Evolutionary conservation across 1,140 invertebrate species (phyloP), one percentile per base, ranked within the genome.

Genomic region (Caenorhabditis briggsae): DNA sequence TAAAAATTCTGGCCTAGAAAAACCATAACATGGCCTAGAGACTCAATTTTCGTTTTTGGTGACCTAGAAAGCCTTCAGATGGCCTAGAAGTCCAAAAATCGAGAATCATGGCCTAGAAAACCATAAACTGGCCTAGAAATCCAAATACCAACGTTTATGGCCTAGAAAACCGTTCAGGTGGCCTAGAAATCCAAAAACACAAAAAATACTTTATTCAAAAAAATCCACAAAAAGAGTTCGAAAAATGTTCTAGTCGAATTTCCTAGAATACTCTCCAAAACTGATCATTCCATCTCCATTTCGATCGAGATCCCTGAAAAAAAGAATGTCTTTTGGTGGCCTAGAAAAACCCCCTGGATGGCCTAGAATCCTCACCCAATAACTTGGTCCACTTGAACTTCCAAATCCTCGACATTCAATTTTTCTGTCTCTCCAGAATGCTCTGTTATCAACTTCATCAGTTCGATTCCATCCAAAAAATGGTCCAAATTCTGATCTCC

Each of bases 181-280:
- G n/a, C n/a, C n/a, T n/a, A 33, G 1, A 33, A 33, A 33, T 33
- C 33, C 1, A 33, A 33, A 33, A 33, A 33, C 1, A 33, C 1
- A 33, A 33, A 33, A 33, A 33, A 33, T 2, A 33, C 33, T 33
- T 33, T 16, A 78, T 18, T 33, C 55, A 5, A 20, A 6, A 84
- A 64, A 84, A 61, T 33, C 48, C 5, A 48, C 18, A 53, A 78
- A 46, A 16, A 78, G 11, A 43, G 1, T 8, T 85, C 1, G 3
- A 33, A 33, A 33, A 33, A 33, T 33, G 1, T 33, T 33, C 33
- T 33, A 33, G 33, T 18, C 7, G n/a, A 78, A 50, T n/a, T 50
- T 78, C n/a, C 33, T 53, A 2, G 46, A 78, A 53, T 78, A 78
- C 33, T 78, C 70, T n/a, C 70, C 50, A n/a, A n/a, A 78, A 25